A percentile compares a stretch with the other conserved stretches of the same genome.
Evolutionary conservation across 2,797 vertebrate species (phyloP).

Genomic region (Leuciscus waleckii): DNA sequence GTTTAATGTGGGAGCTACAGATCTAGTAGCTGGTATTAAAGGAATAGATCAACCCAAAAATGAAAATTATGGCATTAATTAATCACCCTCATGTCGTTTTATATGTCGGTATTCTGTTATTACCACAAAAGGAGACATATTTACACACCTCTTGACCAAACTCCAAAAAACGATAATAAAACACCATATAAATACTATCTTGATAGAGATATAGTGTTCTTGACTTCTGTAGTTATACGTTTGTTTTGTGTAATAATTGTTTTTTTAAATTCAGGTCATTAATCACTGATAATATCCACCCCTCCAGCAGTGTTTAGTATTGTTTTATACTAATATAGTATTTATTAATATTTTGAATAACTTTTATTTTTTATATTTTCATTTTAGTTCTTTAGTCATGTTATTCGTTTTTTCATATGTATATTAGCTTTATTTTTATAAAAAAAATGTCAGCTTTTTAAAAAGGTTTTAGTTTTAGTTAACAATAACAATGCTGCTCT

Average conservation of each 20-base stretch:
- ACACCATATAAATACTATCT: not conserved
- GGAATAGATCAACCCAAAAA: not conserved
- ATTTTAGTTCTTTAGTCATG: not conserved
- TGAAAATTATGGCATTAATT: not conserved
- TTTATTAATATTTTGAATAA: not conserved
- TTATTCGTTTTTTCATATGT: not conserved
- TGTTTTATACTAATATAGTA: not conserved
- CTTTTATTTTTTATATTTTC: not conserved
- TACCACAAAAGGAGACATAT: not conserved
- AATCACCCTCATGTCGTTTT: not conserved
- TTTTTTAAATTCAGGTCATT: not conserved
- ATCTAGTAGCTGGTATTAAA: not conserved
- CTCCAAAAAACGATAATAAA: not conserved
- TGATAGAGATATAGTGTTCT: not conserved
- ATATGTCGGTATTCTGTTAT: not conserved
- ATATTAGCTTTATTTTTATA: not conserved
- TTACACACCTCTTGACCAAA: slow-evolving; percentile 2
- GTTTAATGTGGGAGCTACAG: not conserved
- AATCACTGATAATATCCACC: not conserved
- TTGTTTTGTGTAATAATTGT: not conserved
- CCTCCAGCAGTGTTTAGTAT: not conserved
- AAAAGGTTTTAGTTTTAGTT: not conserved
- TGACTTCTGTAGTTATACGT: not conserved
- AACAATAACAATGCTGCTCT: not conserved
- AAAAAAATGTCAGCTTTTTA: too few species aligned